Percentiles rank a stretch among this genome's conserved stretches.
These are phyloP conservation scores for Lasioglossum leucozonium DNA, from an alignment of 2,888 invertebrate species.

Conservation along the genomic window DNA sequence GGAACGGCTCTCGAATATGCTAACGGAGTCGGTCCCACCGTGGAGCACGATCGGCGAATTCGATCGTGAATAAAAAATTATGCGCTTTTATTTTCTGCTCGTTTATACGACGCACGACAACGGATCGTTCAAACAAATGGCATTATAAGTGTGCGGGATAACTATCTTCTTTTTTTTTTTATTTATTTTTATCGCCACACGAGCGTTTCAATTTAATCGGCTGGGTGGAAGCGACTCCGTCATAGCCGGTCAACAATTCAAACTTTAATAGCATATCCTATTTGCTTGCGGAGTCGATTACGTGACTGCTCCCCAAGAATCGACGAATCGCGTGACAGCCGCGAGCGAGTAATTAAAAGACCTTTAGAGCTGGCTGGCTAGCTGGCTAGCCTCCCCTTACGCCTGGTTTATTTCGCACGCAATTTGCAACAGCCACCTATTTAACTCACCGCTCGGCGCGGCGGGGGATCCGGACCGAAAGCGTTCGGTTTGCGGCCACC, in stretches of 20 bases:
- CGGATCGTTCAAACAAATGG: not conserved
- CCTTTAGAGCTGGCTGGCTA: slow-evolving; percentile 36
- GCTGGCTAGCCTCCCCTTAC: slow-evolving; percentile 28
- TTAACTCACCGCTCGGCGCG: slow-evolving; percentile 10
- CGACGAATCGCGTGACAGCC: slow-evolving; percentile 64
- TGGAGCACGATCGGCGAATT: not conserved
- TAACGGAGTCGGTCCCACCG: not conserved
- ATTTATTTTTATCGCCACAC: not conserved
- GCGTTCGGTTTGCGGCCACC: not conserved
- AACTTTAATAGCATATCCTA: slow-evolving; percentile 41
- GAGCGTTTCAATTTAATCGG: not conserved
- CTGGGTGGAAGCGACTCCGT: not conserved
- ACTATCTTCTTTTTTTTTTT: not conserved
- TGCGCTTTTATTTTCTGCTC: not conserved
- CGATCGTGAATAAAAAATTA: not conserved
- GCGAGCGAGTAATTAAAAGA: slow-evolving; percentile 65
- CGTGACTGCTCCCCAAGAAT: slow-evolving; percentile 58
- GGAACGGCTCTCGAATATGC: not conserved
- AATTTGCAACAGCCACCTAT: slow-evolving; percentile 45
- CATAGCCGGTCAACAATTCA: slow-evolving; percentile 3
- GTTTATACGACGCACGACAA: not conserved
- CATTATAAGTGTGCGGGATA: not conserved
- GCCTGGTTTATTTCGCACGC: slow-evolving; percentile 51
- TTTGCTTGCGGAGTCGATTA: slow-evolving; percentile 46
- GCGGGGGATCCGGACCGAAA: not conserved